Evolutionary conservation across 2,888 invertebrate genomes (phyloP).

Genomic region (Lordiphosa andalusiaca): DNA sequence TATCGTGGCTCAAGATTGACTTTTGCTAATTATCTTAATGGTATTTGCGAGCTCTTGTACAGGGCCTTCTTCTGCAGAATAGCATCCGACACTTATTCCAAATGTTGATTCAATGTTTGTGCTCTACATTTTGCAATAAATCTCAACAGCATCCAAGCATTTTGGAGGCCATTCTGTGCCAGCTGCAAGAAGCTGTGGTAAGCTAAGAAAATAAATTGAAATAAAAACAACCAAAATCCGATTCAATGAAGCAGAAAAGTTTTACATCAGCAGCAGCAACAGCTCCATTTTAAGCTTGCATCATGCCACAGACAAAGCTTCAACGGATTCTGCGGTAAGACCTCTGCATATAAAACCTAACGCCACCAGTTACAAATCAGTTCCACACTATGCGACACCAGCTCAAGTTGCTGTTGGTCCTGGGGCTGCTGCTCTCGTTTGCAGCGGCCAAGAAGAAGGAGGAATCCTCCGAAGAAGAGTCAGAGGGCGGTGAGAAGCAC

Average conservation of each 20-base stretch:
- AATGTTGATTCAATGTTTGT: too few relatives aligned
- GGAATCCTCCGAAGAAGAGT: constrained; percentile 77
- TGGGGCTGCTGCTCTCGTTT: constrained; percentile 66
- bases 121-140: too few relatives aligned
- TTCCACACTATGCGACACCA: constrained; percentile 57
- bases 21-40: too few relatives aligned
- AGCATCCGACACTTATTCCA: too few relatives aligned
- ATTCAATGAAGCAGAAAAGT: constrained; percentile 45
- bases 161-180: too few relatives aligned
- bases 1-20: too few relatives aligned
- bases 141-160: too few relatives aligned
- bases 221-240: constrained; percentile 13
- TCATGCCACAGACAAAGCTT: constrained; percentile 31
- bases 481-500: constrained; percentile 77
- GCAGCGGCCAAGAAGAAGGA: constrained; percentile 72
- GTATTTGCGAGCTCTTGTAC: too few relatives aligned
- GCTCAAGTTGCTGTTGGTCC: constrained; percentile 66
- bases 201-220: constrained; percentile 1
- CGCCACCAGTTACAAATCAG: constrained; percentile 14
- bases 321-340: constrained; percentile 51
- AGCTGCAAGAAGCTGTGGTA: too few relatives aligned
- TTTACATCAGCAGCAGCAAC: constrained; percentile 30
- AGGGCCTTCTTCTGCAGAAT: too few relatives aligned
- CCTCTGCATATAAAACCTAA: constrained; percentile 49
- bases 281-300: constrained; percentile 38